Conservation (phyloP, 2,797 vertebrate species). For the Lepilemur septentrionalis region DNA sequence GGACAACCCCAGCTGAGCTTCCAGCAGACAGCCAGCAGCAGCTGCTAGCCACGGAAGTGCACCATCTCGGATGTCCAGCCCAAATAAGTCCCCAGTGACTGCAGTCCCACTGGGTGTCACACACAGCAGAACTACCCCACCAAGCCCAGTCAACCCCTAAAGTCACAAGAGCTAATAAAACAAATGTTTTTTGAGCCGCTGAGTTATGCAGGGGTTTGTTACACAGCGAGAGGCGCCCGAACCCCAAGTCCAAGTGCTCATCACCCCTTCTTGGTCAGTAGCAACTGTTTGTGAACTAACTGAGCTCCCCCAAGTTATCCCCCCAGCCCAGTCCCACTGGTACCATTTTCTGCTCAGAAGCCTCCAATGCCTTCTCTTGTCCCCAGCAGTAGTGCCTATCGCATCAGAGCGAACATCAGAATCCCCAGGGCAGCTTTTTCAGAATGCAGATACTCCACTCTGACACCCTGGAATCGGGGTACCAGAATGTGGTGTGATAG, state of each 20-base stretch:
- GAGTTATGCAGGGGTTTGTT: background rate
- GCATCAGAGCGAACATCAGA: background rate
- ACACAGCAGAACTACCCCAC: background rate
- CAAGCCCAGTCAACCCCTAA: background rate
- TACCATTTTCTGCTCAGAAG: background rate
- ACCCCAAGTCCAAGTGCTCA: background rate
- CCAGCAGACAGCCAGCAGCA: background rate
- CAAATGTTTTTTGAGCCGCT: background rate
- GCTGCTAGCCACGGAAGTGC: rapidly evolving
- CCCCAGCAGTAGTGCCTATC: background rate
- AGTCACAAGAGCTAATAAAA: background rate
- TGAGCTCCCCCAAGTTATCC: background rate
- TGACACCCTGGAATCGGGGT: background rate
- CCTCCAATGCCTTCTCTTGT: background rate
- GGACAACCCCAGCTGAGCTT: too few species aligned
- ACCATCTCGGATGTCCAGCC: background rate
- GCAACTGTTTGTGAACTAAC: background rate
- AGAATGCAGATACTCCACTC: background rate
- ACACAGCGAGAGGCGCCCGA: background rate
- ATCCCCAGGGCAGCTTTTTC: background rate
- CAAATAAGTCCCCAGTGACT: background rate
- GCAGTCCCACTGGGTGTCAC: background rate
- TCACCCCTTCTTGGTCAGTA: background rate
- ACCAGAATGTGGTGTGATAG: background rate
- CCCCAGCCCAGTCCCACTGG: background rate